A percentile compares a stretch with the other conserved stretches of the same genome.
phyloP scores from a whole-genome alignment of 2,888 invertebrate species.

The Eudasyphora cyanicolor region DNA sequence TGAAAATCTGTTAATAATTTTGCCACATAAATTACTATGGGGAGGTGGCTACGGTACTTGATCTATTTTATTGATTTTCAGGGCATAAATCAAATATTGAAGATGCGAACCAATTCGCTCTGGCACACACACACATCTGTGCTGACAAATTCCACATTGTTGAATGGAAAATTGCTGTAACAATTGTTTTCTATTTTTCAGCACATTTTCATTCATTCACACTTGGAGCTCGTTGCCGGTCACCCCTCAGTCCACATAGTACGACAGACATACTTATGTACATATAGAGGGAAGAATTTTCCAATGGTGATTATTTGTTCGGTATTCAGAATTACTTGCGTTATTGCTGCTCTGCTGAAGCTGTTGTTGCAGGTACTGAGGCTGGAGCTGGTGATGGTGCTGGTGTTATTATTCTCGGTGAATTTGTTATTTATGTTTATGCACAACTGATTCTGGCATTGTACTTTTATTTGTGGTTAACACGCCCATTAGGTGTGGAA shows the following conservation, averaged over 20 bases:
- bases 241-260: too few relatives aligned
- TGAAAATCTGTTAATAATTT: too few relatives aligned
- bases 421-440: constrained; percentile 60
- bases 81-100: constrained; percentile 20
- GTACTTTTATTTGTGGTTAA: constrained; percentile 65
- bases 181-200: constrained; percentile 30
- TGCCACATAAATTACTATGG: background rate
- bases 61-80: background rate
- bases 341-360: too few relatives aligned
- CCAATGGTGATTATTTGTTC: constrained; percentile 22
- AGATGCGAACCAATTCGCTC: constrained; percentile 7
- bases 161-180: background rate
- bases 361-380: background rate
- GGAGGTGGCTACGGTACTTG: constrained; percentile 2
- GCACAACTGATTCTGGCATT: constrained; percentile 58
- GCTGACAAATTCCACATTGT: background rate
- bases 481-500: constrained; percentile 65
- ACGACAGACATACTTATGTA: background rate
- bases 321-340: background rate
- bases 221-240: too few relatives aligned
- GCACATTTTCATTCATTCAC: constrained; percentile 25
- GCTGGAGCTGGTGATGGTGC: constrained; percentile 16
- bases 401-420: constrained; percentile 44
- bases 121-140: constrained; percentile 16
- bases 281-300: background rate